Conservation (phyloP, 2,888 invertebrate species). For the Acronicta aceris region DNA sequence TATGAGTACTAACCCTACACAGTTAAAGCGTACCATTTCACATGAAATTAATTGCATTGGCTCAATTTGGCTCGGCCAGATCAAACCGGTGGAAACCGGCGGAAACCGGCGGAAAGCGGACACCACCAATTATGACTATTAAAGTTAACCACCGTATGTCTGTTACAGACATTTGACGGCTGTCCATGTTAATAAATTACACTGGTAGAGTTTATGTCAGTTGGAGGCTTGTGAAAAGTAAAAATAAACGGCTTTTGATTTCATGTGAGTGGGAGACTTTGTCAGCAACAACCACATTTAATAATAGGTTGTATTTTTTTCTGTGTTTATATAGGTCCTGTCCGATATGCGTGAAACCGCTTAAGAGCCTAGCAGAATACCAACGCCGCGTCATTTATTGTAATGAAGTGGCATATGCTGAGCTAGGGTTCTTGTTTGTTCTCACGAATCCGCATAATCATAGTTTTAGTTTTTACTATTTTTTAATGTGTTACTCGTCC, state of each 20-base stretch:
- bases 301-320: too few species aligned
- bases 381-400: too few species aligned
- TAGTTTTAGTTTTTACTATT: too few species aligned
- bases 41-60: conserved; percentile 66
- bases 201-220: conserved; percentile 13
- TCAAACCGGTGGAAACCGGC: conserved; percentile 56
- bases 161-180: conserved; percentile 55
- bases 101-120: conserved; percentile 58
- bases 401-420: too few species aligned
- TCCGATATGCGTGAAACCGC: too few species aligned
- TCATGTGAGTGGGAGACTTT: too few species aligned
- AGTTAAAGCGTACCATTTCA: conserved; percentile 49
- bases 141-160: conserved; percentile 60
- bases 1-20: conserved; percentile 17
- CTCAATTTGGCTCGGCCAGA: conserved; percentile 60
- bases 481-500: too few species aligned
- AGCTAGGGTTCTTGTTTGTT: too few species aligned
- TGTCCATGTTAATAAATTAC: conserved; percentile 48
- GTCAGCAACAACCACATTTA: too few species aligned
- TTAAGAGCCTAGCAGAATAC: too few species aligned
- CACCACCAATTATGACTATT: conserved; percentile 70
- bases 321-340: too few species aligned
- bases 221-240: not conserved
- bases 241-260: not conserved
- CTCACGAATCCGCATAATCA: too few species aligned